Evolutionary conservation across 2,888 invertebrate species (phyloP).

Genomic region (Hypomecis punctinalis): DNA sequence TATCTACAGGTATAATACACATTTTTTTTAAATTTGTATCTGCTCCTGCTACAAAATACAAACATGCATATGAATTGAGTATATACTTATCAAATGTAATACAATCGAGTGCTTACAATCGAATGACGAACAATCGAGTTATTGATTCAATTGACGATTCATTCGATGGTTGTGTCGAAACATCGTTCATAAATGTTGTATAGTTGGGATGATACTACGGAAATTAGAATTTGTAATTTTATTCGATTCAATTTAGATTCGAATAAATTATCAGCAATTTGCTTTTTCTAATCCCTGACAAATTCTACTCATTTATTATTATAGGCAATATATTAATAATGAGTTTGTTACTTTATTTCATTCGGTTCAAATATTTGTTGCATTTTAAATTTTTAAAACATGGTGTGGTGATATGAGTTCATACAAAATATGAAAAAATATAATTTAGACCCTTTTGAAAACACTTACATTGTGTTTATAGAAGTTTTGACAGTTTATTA

Average conservation of each 20-base stretch:
- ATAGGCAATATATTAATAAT: too few relatives aligned
- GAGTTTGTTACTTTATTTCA: too few relatives aligned
- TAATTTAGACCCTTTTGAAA: too few relatives aligned
- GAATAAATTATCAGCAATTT: neutral
- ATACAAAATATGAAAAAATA: too few relatives aligned
- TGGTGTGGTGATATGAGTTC: too few relatives aligned
- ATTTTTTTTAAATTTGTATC: too few relatives aligned
- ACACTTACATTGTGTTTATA: too few relatives aligned
- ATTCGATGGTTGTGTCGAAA: conserved; percentile 25
- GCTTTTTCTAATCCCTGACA: neutral
- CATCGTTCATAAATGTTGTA: conserved; percentile 15
- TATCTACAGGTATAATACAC: too few relatives aligned
- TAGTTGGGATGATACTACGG: conserved; percentile 11
- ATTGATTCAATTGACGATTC: conserved; percentile 29
- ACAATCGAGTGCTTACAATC: conserved; percentile 12
- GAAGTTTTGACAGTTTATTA: too few relatives aligned
- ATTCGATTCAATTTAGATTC: neutral
- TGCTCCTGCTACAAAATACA: neutral
- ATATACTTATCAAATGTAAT: conserved; percentile 8
- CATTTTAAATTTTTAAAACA: too few relatives aligned
- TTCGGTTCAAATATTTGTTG: too few relatives aligned
- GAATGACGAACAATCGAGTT: conserved; percentile 31
- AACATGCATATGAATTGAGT: conserved; percentile 7
- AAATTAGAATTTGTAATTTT: neutral
- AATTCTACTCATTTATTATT: neutral